Evolutionary conservation across 2,797 vertebrate species (phyloP).

Genomic region (Xyrichtys novacula): DNA sequence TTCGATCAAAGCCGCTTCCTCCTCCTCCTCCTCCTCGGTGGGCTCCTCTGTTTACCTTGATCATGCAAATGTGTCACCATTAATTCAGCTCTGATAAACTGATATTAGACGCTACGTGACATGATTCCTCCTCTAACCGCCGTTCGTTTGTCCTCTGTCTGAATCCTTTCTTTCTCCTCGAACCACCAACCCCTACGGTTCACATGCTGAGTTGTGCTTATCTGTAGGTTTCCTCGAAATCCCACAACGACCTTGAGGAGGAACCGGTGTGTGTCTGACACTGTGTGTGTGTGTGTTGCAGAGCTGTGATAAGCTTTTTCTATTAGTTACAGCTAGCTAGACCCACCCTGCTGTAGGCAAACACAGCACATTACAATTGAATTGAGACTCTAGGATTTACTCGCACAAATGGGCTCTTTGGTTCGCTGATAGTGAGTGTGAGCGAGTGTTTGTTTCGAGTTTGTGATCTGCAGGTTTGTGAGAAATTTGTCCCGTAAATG

Average conservation of each 20-base stretch:
- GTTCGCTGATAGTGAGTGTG: constrained; percentile 36
- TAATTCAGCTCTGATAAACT: constrained; percentile 7
- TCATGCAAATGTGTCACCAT: constrained; percentile 28
- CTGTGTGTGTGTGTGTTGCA: constrained; percentile 33
- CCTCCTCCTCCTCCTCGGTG: background rate
- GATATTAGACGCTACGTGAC: background rate
- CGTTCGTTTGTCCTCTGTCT: background rate
- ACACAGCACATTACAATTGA: constrained; percentile 27
- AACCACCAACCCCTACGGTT: constrained; percentile 13
- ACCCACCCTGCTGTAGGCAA: constrained; percentile 34
- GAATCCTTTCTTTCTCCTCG: background rate
- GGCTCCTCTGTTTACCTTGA: constrained; percentile 18
- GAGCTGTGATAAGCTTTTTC: constrained; percentile 61
- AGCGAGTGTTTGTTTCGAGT: background rate
- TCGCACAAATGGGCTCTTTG: constrained; percentile 26
- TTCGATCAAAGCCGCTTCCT: constrained; percentile 4
- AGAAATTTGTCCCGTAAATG: no score
- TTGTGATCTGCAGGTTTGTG: no score
- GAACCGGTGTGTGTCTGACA: constrained; percentile 17
- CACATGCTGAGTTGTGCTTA: constrained; percentile 50
- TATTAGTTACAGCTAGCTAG: constrained; percentile 50
- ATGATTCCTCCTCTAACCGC: background rate
- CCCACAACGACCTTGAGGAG: constrained; percentile 62
- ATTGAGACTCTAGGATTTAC: constrained; percentile 36
- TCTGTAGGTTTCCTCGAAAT: constrained; percentile 53